Percentiles rank a stretch among this genome's conserved stretches.
Evolutionary conservation across 2,888 invertebrate genomes (phyloP).

Genomic region (Gryllus longicercus): DNA sequence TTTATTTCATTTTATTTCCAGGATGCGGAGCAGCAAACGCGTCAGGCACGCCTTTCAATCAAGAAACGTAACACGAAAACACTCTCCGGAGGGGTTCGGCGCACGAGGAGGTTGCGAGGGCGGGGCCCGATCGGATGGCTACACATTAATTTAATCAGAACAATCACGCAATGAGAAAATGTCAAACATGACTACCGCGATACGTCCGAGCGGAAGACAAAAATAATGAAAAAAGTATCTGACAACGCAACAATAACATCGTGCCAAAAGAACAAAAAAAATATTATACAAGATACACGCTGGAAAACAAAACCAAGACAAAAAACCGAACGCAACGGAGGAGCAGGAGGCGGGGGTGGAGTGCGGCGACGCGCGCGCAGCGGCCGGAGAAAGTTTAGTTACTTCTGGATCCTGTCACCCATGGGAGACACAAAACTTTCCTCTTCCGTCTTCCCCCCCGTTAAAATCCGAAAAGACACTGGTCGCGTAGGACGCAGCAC

Average conservation of each 20-base stretch:
- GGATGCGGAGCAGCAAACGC: neutral
- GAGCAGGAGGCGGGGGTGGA: neutral
- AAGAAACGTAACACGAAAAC: neutral
- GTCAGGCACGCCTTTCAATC: slow-evolving; percentile 7
- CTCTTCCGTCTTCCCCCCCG: neutral
- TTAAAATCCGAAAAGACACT: slow-evolving; percentile 8
- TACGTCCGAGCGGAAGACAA: neutral
- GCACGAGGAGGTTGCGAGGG: too few relatives aligned
- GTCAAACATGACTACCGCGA: neutral
- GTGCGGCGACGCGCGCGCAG: neutral
- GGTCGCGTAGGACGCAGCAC: neutral
- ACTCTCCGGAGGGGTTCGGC: neutral
- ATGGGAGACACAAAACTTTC: slow-evolving; percentile 6
- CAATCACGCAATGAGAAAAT: slow-evolving; percentile 9
- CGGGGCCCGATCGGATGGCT: neutral
- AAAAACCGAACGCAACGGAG: neutral
- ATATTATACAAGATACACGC: neutral
- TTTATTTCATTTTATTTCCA: slow-evolving; percentile 17
- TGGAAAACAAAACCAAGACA: neutral
- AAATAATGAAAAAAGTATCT: neutral
- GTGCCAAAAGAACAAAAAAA: neutral
- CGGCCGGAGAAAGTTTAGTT: neutral
- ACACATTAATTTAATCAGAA: slow-evolving; percentile 1
- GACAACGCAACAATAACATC: slow-evolving; percentile 17
- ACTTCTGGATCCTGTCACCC: slow-evolving; percentile 1